Percentiles rank a stretch among this genome's conserved stretches.
Evolutionary conservation across 2,113 vertebrate genomes (phyloP).

Genomic region (Prolemur simus): DNA sequence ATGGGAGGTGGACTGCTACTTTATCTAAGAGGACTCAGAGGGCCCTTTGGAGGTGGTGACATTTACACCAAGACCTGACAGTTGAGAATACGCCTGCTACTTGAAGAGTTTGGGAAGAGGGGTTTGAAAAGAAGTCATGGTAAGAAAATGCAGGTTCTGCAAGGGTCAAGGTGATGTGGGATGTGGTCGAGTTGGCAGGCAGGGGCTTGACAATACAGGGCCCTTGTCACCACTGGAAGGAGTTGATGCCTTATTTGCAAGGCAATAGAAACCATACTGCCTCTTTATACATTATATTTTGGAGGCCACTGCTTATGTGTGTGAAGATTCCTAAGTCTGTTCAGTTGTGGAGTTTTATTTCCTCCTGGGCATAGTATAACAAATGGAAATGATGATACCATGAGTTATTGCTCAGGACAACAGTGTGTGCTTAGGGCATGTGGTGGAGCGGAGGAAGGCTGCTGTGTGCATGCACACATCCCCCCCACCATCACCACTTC

Average conservation of each 20-base stretch:
- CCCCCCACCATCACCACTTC: not conserved
- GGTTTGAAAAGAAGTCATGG: not conserved
- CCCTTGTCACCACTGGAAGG: not conserved
- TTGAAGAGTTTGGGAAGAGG: not conserved
- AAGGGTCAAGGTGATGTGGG: not conserved
- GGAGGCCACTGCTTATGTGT: not conserved
- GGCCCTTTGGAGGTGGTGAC: not conserved
- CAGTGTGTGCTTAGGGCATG: not conserved
- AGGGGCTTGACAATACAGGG: not conserved
- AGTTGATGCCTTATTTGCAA: not conserved
- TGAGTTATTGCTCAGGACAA: not conserved
- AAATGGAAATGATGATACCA: not conserved
- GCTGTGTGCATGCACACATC: not conserved
- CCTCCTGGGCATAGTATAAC: not conserved
- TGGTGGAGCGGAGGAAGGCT: not conserved
- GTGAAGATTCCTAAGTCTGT: not conserved
- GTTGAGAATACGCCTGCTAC: not conserved
- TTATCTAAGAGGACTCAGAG: not conserved
- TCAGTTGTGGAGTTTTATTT: not conserved
- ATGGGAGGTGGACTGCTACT: not conserved
- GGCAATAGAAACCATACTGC: not conserved
- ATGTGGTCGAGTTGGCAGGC: not conserved
- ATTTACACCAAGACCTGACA: not conserved
- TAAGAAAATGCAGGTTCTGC: not conserved
- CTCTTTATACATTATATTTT: conserved; percentile 24